A percentile compares a stretch with the other conserved stretches of the same genome.
These are phyloP conservation scores for Rousettus leschenaultii DNA, from an alignment of 2,113 vertebrate species.

Conservation along the genomic window DNA sequence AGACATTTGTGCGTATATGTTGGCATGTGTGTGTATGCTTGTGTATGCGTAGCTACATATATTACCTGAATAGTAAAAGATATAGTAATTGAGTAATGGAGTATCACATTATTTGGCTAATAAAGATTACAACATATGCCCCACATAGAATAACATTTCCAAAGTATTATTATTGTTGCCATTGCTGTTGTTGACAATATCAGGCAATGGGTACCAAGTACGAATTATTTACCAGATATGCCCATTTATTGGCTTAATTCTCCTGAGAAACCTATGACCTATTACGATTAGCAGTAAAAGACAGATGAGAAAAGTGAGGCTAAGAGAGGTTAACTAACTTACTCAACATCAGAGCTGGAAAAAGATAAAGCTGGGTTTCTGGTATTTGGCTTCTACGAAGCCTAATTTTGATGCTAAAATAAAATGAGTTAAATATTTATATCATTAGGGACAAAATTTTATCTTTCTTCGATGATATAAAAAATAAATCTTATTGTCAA, in stretches of 20 bases:
- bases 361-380: background rate
- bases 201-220: background rate
- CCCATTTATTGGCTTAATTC: background rate
- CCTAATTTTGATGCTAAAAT: background rate
- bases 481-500: background rate
- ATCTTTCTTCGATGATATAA: background rate
- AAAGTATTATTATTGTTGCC: background rate
- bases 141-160: background rate
- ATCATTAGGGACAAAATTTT: background rate
- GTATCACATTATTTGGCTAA: background rate
- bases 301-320: background rate
- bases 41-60: background rate
- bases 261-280: background rate
- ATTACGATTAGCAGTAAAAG: background rate
- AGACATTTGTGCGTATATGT: background rate
- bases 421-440: conserved; percentile 4
- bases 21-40: rapidly evolving
- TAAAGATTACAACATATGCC: background rate
- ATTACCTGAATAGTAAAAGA: background rate
- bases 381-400: background rate
- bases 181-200: background rate
- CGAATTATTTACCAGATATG: background rate
- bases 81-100: background rate
- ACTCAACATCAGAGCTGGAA: background rate
- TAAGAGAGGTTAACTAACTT: background rate